Conservation (phyloP, 30 jellyfish, hydroid and myxozoan species). For the Pelagia noctiluca region DNA sequence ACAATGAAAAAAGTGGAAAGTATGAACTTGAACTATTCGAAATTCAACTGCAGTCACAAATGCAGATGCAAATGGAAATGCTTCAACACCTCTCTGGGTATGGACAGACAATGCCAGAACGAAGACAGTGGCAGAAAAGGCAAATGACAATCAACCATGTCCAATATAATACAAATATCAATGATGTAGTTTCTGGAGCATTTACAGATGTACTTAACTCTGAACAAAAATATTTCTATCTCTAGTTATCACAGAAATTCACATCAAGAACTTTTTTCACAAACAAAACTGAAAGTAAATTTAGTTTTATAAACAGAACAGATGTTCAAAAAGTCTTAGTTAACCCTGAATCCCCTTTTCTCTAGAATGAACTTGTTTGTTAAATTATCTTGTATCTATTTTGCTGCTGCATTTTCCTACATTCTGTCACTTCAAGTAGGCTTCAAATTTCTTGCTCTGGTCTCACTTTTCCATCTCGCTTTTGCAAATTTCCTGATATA, state of each 20-base stretch:
- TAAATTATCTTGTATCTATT: constrained; percentile 10
- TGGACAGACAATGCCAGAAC: background rate
- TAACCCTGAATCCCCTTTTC: constrained; percentile 30
- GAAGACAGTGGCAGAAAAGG: background rate
- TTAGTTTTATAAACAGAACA: background rate
- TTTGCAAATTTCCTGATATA: too few relatives aligned
- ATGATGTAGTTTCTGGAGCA: background rate
- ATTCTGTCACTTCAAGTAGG: constrained; percentile 32
- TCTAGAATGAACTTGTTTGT: constrained; percentile 26
- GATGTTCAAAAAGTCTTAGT: background rate
- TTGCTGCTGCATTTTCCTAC: background rate
- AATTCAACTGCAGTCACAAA: constrained; percentile 3
- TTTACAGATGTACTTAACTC: background rate
- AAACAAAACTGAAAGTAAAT: background rate
- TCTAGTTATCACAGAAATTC: background rate
- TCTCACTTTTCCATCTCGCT: constrained; percentile 10
- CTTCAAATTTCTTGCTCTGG: constrained; percentile 23
- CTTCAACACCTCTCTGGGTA: background rate
- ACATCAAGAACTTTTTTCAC: background rate
- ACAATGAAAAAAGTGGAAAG: constrained; percentile 1
- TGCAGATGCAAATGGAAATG: constrained; percentile 1
- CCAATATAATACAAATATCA: constrained; percentile 2
- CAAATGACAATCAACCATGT: background rate
- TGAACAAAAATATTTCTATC: background rate
- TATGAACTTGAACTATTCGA: background rate